Conservation (phyloP, 1,140 invertebrate species). For the Mizuhopecten yessoensis region DNA sequence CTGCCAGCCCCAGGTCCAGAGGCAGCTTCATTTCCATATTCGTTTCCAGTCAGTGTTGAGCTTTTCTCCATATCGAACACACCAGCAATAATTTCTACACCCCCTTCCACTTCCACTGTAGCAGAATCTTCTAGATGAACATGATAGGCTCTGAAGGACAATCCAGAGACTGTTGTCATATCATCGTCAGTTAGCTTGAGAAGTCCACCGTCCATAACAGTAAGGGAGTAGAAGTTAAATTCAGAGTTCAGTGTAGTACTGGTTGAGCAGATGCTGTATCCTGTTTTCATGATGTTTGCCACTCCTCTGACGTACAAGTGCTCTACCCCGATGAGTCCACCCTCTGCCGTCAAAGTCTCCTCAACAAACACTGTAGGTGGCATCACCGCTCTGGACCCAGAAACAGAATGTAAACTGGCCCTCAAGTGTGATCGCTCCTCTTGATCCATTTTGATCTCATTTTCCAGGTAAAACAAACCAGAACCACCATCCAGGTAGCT, state of each 20-base stretch:
- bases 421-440: constrained; percentile 60
- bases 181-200: constrained; percentile 62
- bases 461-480: constrained; percentile 65
- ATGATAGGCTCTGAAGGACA: constrained; percentile 56
- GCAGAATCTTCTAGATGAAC: constrained; percentile 64
- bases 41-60: constrained; percentile 62
- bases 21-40: constrained; percentile 62
- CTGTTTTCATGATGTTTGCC: constrained; percentile 52
- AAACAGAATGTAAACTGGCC: constrained; percentile 57
- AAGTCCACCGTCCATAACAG: constrained; percentile 65
- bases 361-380: constrained; percentile 69
- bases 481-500: constrained; percentile 66
- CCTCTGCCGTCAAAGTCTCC: constrained; percentile 58
- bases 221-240: constrained; percentile 67
- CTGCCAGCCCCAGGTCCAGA: constrained; percentile 65
- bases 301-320: constrained; percentile 63
- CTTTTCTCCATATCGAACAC: constrained; percentile 70
- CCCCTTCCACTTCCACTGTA: constrained; percentile 42
- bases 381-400: constrained; percentile 58
- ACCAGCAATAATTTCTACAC: constrained; percentile 46
- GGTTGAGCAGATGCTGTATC: constrained; percentile 57
- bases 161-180: constrained; percentile 55
- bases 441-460: constrained; percentile 60
- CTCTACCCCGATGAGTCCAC: constrained; percentile 70
- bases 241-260: constrained; percentile 52